Percentiles rank a stretch among this genome's conserved stretches.
Evolutionary conservation across 1,140 invertebrate genomes (phyloP).

Genomic region (Theocolax elegans): DNA sequence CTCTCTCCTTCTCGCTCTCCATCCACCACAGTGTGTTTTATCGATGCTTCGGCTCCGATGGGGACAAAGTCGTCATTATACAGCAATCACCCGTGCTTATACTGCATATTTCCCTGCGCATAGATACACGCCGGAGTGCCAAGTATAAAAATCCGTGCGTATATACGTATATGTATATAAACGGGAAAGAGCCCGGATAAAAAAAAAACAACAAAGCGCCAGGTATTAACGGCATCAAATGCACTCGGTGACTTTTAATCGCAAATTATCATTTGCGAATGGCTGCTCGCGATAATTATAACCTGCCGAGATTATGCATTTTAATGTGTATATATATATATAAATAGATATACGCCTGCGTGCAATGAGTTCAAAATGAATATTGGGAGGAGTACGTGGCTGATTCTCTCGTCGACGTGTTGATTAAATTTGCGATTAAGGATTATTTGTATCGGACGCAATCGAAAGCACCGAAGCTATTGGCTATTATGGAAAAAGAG

Average conservation of each 20-base stretch:
- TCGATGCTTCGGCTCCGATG: neutral
- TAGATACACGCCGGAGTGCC: neutral
- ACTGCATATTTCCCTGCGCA: neutral
- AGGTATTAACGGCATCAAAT: neutral
- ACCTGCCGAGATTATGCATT: neutral
- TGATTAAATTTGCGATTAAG: constrained; percentile 31
- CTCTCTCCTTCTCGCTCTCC: too few relatives aligned
- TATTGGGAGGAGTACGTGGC: neutral
- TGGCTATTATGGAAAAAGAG: neutral
- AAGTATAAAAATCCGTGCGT: too few relatives aligned
- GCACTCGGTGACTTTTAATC: constrained; percentile 6
- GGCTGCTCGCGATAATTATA: constrained; percentile 8
- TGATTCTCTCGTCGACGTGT: neutral
- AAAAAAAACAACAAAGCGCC: neutral
- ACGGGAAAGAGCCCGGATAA: neutral
- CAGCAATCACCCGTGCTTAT: neutral
- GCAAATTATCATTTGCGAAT: constrained; percentile 6
- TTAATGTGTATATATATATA: too few relatives aligned
- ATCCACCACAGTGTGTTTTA: neutral
- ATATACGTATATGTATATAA: neutral
- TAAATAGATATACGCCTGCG: too few relatives aligned
- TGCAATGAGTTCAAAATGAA: constrained; percentile 3
- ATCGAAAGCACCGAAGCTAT: constrained; percentile 11
- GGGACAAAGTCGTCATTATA: neutral
- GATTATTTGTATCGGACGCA: constrained; percentile 23